Base-by-base conservation (phyloP, 2,113 vertebrate species). In the Hiodon tergisus region DNA sequence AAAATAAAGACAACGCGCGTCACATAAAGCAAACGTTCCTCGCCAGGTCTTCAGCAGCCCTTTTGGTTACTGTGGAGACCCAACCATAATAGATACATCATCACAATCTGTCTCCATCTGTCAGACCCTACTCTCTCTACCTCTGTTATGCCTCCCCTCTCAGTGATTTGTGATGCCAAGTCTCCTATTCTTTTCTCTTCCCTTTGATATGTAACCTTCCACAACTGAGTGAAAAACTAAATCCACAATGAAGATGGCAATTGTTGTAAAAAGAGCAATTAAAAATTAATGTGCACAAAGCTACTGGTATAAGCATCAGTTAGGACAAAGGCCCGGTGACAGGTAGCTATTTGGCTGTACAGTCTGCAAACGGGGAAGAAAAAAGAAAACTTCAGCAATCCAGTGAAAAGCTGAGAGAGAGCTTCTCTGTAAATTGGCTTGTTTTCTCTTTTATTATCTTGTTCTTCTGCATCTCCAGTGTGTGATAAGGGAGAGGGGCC, bases 271-370 rank as follows among this genome's bases (percentile, higher is more conserved):
- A 79, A 79, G 72, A 80, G 80, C 80, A 85, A 83, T 83, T 85
- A 83, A 83, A 85, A 85, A 82, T 85, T 82, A 79, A 85, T 83
- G 78, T 78, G 78, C 80, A 81, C 80, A 84, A 79, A 78, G 82
- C 78, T 78, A 78, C 78, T 81, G 68, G 81, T 76, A 77, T 83
- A 79, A 85, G 83, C 78, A 73, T 78, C 69, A 78, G 55, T 51
- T 67, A 75, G 81, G 83, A 85, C 83, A 85, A 83, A 85, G 80
- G 74, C 71, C 77, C 67, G 75, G 78, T 85, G 84, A 85, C 84
- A 85, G 84, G 84, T 82, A 85, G 82, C 81, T 82, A 85, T 85
- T 85, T 83, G 81, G 79, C 81, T 83, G 80, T 83, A 85, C 80
- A 80, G 81, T 81, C 78, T 73, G 78, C 80, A 66, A 31, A 80